A percentile compares a stretch with the other conserved stretches of the same genome.
These are phyloP conservation scores for Drosophila suzukii DNA, from an alignment of 1,140 invertebrate genomes.

Conservation along the genomic window DNA sequence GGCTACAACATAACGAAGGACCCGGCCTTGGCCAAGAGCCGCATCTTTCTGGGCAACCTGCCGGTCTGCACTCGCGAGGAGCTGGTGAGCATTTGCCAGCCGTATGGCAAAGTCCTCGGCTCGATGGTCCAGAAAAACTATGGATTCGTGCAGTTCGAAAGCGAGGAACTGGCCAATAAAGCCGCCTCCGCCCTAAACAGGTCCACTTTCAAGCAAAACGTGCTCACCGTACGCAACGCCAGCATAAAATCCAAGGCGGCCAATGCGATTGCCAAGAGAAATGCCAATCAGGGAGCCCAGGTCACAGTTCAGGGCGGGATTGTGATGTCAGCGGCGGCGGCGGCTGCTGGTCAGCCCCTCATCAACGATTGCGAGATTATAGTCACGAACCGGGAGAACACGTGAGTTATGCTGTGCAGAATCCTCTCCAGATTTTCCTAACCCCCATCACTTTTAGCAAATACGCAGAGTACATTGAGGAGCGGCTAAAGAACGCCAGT, in stretches of 20 bases:
- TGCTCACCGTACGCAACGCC: constrained; percentile 87
- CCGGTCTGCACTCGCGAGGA: constrained; percentile 88
- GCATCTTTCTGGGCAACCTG: constrained; percentile 92
- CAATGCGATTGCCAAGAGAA: constrained; percentile 22
- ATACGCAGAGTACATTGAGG: constrained; percentile 95
- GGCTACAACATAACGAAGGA: constrained; percentile 85
- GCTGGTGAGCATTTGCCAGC: constrained; percentile 90
- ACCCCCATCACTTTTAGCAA: constrained; percentile 85
- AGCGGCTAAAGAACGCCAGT: constrained; percentile 91
- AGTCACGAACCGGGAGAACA: constrained; percentile 91
- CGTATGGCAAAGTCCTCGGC: constrained; percentile 90
- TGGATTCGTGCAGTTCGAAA: constrained; percentile 94
- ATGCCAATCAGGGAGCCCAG: constrained; percentile 6
- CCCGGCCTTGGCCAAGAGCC: constrained; percentile 88
- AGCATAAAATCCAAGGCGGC: constrained; percentile 79
- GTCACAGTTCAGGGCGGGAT: constrained; percentile 56
- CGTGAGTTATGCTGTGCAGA: constrained; percentile 86
- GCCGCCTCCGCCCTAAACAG: constrained; percentile 90
- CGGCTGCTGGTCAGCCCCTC: constrained; percentile 31
- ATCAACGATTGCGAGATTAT: constrained; percentile 95
- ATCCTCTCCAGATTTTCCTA: background rate
- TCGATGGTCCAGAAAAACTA: constrained; percentile 91
- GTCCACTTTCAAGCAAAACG: constrained; percentile 89
- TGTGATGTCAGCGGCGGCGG: constrained; percentile 85
- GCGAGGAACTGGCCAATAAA: constrained; percentile 89